These are phyloP conservation scores for Chaetura pelagica DNA, from an alignment of 2,113 vertebrate species.

Conservation along the genomic window DNA sequence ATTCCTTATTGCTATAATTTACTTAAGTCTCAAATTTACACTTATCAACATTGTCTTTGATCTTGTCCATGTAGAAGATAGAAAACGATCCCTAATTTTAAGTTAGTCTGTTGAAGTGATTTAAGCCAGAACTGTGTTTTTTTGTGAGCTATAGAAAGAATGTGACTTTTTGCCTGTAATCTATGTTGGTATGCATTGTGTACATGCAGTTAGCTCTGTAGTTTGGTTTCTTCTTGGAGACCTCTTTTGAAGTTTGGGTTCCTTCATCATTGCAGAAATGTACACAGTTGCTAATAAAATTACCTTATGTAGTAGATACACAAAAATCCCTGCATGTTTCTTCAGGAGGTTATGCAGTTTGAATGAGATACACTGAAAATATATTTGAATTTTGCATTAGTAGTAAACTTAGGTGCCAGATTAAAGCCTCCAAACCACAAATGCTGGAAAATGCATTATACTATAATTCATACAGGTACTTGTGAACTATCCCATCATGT, in stretches of 20 bases:
- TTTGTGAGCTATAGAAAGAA: not conserved
- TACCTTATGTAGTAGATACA: not conserved
- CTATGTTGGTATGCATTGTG: not conserved
- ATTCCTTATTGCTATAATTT: not conserved
- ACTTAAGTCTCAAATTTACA: not conserved
- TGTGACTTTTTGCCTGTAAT: not conserved
- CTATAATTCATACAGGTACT: not conserved
- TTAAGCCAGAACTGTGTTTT: not conserved
- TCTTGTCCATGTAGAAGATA: not conserved
- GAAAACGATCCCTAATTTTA: not conserved
- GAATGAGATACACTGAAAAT: not conserved
- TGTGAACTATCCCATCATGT: not conserved
- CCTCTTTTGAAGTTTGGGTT: not conserved
- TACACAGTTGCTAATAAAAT: not conserved
- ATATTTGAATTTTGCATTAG: not conserved
- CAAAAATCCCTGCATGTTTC: not conserved
- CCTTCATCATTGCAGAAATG: not conserved
- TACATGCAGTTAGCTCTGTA: not conserved
- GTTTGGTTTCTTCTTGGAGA: not conserved
- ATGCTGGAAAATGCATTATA: not conserved
- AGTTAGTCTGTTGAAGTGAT: not conserved
- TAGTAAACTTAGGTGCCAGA: not conserved
- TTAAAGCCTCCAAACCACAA: not conserved
- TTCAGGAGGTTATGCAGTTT: not conserved
- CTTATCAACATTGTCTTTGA: not conserved